phyloP scores from a whole-genome alignment of 53 echinoderm and acorn worm genomes.

The Actinopyga echinites region DNA sequence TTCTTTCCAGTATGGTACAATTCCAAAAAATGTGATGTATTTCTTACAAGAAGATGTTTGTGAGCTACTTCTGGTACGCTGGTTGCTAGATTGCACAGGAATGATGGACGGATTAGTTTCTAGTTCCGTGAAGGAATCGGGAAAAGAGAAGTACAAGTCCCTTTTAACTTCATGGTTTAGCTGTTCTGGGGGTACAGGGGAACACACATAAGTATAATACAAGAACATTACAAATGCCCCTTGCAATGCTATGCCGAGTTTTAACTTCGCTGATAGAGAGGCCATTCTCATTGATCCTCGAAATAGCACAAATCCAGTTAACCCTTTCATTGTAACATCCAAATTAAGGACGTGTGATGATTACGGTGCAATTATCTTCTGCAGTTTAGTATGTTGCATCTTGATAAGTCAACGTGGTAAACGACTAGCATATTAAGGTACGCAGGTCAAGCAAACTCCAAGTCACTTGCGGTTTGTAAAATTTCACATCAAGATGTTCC shows the following conservation, averaged over 20 bases:
- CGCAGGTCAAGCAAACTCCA: too few species aligned
- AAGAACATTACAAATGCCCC: conserved; percentile 3
- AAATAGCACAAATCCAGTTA: not conserved
- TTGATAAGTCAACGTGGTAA: too few species aligned
- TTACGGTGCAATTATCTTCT: too few species aligned
- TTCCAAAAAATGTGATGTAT: conserved; percentile 17
- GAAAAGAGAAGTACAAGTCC: not conserved
- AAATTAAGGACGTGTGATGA: too few species aligned
- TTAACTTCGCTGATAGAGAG: conserved; percentile 5
- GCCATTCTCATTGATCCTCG: conserved; percentile 2
- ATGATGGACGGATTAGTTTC: not conserved
- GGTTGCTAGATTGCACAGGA: not conserved
- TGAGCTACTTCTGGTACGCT: too few species aligned
- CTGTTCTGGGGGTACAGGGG: not conserved
- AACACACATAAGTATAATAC: not conserved
- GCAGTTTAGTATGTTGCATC: too few species aligned
- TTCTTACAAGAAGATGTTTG: not conserved
- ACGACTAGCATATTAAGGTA: too few species aligned
- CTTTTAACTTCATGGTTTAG: not conserved
- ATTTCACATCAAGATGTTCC: too few species aligned
- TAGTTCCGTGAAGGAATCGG: too few species aligned
- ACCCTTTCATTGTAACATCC: too few species aligned
- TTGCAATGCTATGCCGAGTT: conserved; percentile 5
- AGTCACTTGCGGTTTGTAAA: too few species aligned
- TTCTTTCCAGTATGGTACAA: conserved; percentile 29